Conservation (phyloP, 2,888 invertebrate species). For the Tachina lurida region DNA sequence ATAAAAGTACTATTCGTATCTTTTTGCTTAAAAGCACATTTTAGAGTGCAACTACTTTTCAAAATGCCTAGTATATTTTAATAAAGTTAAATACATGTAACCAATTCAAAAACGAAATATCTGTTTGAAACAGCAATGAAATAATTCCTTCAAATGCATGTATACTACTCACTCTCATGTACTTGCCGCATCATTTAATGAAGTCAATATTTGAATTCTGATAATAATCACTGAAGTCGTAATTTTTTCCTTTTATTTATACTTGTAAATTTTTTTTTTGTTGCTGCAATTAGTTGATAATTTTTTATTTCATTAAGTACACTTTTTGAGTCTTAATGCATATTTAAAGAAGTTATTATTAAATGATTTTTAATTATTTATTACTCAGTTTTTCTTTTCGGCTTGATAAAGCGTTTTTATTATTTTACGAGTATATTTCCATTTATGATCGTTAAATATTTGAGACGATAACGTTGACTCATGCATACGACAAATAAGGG, state of each 20-base stretch:
- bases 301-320: slow-evolving; percentile 3
- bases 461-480: background rate
- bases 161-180: background rate
- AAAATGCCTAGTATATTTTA: no score
- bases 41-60: no score
- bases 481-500: background rate
- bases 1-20: no score
- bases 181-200: slow-evolving; percentile 56
- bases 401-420: background rate
- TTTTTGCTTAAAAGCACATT: no score
- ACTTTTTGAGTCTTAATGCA: slow-evolving; percentile 9
- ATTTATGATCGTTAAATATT: slow-evolving; percentile 13
- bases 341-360: slow-evolving; percentile 47
- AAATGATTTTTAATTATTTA: slow-evolving; percentile 54
- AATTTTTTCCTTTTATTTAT: slow-evolving; percentile 19
- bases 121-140: background rate
- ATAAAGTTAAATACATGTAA: no score
- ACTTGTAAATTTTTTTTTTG: slow-evolving; percentile 25
- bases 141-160: background rate
- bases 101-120: no score
- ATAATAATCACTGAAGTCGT: slow-evolving; percentile 37
- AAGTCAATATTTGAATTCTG: slow-evolving; percentile 60
- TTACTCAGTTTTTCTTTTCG: background rate
- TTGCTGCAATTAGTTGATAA: slow-evolving; percentile 30
- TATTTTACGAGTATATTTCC: background rate